Evolutionary conservation across 2,113 vertebrate genomes (phyloP).

Genomic region (Hippocampus barbouri): DNA sequence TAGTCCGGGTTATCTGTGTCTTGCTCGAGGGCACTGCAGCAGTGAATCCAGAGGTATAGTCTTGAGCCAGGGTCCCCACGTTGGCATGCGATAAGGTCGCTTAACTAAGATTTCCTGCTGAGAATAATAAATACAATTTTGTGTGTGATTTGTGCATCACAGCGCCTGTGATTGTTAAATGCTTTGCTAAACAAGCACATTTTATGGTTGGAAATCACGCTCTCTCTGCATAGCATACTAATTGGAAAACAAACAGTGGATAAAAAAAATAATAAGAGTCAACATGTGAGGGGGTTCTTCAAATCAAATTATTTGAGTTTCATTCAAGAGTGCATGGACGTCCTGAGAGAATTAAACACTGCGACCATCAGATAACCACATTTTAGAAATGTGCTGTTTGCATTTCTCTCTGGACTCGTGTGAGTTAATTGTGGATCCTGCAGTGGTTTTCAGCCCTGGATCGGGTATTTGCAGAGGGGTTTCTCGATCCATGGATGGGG

Average conservation of each 20-base stretch:
- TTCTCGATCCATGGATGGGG: too few relatives aligned
- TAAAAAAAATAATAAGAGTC: neutral
- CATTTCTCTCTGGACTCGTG: too few relatives aligned
- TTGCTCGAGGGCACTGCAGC: too few relatives aligned
- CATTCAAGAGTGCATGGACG: neutral
- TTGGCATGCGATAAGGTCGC: neutral
- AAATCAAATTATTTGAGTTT: neutral
- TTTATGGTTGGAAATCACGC: neutral
- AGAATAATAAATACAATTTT: neutral
- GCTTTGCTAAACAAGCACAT: conserved; percentile 3
- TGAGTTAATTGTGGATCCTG: too few relatives aligned
- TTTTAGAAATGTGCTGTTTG: too few relatives aligned
- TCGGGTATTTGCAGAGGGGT: too few relatives aligned
- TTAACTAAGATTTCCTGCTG: neutral
- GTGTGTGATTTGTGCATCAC: neutral
- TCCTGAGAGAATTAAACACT: neutral
- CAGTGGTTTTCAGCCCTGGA: too few relatives aligned
- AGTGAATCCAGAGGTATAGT: too few relatives aligned
- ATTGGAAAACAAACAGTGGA: neutral
- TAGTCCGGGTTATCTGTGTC: too few relatives aligned
- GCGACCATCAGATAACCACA: neutral
- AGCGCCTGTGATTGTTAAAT: neutral
- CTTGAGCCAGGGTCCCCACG: too few relatives aligned
- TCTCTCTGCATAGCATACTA: neutral
- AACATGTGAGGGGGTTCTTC: neutral